Conservation (phyloP, 2,113 vertebrate species). For the Nothocercus julius region DNA sequence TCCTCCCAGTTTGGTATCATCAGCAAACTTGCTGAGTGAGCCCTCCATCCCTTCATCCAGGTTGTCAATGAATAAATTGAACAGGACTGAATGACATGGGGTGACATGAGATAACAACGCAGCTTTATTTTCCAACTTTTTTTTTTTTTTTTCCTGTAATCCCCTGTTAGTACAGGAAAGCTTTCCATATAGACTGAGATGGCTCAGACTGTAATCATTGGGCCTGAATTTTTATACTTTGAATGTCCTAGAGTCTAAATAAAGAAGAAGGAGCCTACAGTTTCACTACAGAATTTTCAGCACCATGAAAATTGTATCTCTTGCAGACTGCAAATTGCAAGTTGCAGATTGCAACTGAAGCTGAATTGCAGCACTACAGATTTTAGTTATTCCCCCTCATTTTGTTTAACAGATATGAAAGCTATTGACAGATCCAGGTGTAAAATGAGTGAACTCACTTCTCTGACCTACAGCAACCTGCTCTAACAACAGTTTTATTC, state of each 20-base stretch:
- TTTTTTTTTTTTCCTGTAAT: neutral
- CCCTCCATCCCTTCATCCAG: too few species aligned
- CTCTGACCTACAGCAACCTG: neutral
- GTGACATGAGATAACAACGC: slow-evolving; percentile 42
- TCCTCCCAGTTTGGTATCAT: too few species aligned
- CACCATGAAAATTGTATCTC: neutral
- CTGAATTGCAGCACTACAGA: neutral
- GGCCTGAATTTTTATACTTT: slow-evolving; percentile 22
- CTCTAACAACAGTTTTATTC: neutral
- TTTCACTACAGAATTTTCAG: neutral
- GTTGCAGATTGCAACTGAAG: neutral
- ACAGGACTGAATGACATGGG: too few species aligned
- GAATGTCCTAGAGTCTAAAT: neutral
- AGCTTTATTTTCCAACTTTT: slow-evolving; percentile 25
- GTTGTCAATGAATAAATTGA: too few species aligned
- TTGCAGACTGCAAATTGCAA: neutral
- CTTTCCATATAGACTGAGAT: neutral
- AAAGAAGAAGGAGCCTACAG: neutral
- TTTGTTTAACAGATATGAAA: neutral
- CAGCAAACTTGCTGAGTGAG: too few species aligned
- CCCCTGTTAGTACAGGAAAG: neutral
- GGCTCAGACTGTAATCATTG: neutral
- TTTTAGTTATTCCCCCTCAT: neutral
- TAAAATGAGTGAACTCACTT: neutral
- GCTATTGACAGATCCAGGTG: neutral